Evolutionary conservation across 2,113 vertebrate species (phyloP), one percentile per base, ranked within the genome.

Genomic region (Etheostoma cragini): DNA sequence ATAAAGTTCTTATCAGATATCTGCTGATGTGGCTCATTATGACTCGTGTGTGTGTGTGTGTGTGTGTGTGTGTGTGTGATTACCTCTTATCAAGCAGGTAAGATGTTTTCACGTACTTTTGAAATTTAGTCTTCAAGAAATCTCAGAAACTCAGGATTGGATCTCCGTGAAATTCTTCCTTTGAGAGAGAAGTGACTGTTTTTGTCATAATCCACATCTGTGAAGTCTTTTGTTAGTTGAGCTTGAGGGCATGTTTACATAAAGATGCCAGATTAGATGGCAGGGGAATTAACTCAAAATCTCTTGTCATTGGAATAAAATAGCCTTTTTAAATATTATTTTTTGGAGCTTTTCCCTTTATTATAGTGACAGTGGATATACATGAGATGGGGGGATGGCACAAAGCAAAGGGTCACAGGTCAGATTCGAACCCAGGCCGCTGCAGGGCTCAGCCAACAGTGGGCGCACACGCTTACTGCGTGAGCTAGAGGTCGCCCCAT

Each of bases 1-100:
- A 38, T 67, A 45, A 33, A 5, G 38, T 33, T 60, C 54, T 47
- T 66, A 67, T 77, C 73, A 22, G 12, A 17, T 19, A 15, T 7
- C 45, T 53, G 68, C 33, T 33, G 7, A 30, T 19, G 33, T 21
- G 49, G 11, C 62, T 57, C 53, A 50, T 63, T 60, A 60, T 47
- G 71, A 47, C 49, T 70, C 30, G 45, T 14, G n/a, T 3, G 30
- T 7, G 21, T 3, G 26, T 30, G 26, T 30, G 26, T 30, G 26
- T 30, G 26, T 30, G 26, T 30, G 26, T 30, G 26, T 7, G 21
- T 3, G 30, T 30, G 30, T 30, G 77, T 86, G 78, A 76, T 78
- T 49, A 15, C 26, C 47, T 47, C 13, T 24, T 24, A 0, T 60
- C n/a, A n/a, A 12, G 63, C 45, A 61, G 38, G 50, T 70, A 78